Evolutionary conservation across 1,140 invertebrate species (phyloP), one percentile per base, ranked within the genome.

Genomic region (Atopsyche davidsoni): DNA sequence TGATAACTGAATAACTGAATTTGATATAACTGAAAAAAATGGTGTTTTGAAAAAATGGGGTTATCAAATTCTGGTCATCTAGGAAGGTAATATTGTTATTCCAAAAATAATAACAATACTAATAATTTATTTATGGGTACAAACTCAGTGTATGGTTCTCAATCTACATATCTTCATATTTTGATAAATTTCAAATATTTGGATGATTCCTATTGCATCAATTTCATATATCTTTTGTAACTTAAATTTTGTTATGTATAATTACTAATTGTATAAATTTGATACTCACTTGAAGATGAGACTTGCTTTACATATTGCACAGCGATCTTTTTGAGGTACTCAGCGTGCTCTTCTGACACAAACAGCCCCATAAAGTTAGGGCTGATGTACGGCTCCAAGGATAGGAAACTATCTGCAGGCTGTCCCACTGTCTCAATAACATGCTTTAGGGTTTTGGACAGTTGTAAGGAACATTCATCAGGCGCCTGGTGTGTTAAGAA

Each of bases 291-390:
- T 60, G 82, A 71, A 61, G 80, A 80, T 40, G 81, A 78, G 11
- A 89, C 79, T 75, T 86, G 83, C 66, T 86, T 83, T 6, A 86
- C 81, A 72, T 85, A 89, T 59, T 85, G 78, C 53, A 83, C 70
- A 18, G 86, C 81, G 58, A 91, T 73, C 53, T 79, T 77, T 64
- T 86, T 87, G 14, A 91, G 68, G 64, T 83, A 81, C 53, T 85
- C 81, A 0, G 83, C 82, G 69, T 87, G 81, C 56, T 85, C 76
- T 46, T 91, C 83, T 40, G 81, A 81, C 4, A 92, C 80, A 70
- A 92, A 92, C 13, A 91, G 76, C 0, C 88, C 89, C 81, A 92
- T 89, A 64, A 90, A 92, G 67, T 91, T 92, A 16, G 80, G 81
- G 19, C 87, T 90, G 32, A 87, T 79, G 63, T 91, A 90, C 1